Base-by-base conservation (phyloP, 2,888 invertebrate genomes). In the Linyphia triangularis region DNA sequence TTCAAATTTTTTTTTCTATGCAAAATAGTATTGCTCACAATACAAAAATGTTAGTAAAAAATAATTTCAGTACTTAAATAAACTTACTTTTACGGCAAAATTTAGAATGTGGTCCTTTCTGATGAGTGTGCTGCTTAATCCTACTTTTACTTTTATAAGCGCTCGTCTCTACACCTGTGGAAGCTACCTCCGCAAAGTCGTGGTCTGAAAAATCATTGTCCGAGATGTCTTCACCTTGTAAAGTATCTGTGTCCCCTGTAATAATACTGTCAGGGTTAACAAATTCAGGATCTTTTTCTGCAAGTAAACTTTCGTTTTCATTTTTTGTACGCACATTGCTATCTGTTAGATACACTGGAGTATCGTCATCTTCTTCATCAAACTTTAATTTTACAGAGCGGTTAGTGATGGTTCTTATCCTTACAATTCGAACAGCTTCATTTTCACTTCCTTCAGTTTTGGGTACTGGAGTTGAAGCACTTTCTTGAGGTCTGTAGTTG, bases 1-100 rank as follows among this genome's bases (percentile, higher is more conserved):
- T 40, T 40, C 0, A 40, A 40, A 40, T 40, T 40, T 40, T 40
- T 7, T 40, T 40, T n/a, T 9, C 9, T 19, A n/a, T n/a, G n/a
- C 9, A 19, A 59, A 59, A 10, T 59, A n/a, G n/a, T n/a, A n/a
- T n/a, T n/a, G n/a, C n/a, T n/a, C n/a, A n/a, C n/a, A n/a, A n/a
- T n/a, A n/a, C n/a, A n/a, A n/a, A n/a, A n/a, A n/a, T n/a, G n/a
- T n/a, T n/a, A n/a, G n/a, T n/a, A n/a, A n/a, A n/a, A n/a, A 19
- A 61, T 24, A 16, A 19, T 37, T 24, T 4, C 1, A 61, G 28
- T 19, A 33, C 40, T 19, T n/a, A n/a, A n/a, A n/a, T n/a, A 6
- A 30, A 75, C 86, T 81, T 82, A 88, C 86, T 73, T 75, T 88
- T 88, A 19, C 28, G 26, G 37, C 86, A 88, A 63, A 81, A 30